phyloP scores from a whole-genome alignment of 2,113 vertebrate species.

The Xiphophorus maculatus region DNA sequence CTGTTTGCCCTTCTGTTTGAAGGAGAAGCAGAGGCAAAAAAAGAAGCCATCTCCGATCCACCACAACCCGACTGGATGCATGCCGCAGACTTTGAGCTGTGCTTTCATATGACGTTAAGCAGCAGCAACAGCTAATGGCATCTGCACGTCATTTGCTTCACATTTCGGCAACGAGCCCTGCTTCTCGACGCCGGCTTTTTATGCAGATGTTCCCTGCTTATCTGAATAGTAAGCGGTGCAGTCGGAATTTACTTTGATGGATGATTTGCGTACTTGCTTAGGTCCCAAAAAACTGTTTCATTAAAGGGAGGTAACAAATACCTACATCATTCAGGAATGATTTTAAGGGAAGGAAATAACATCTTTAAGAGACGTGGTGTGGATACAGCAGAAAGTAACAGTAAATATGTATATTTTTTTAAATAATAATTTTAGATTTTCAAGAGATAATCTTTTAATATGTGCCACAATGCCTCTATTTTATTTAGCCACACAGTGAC shows the following conservation, averaged over 20 bases:
- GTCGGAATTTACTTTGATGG: not conserved
- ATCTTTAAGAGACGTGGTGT: too few species aligned
- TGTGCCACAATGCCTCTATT: too few species aligned
- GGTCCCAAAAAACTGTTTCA: not conserved
- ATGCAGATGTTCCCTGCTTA: not conserved
- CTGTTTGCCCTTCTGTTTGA: constrained; percentile 44
- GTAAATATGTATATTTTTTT: too few species aligned
- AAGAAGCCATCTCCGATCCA: constrained; percentile 13
- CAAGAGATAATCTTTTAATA: too few species aligned
- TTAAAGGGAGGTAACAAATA: not conserved
- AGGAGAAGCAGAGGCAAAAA: constrained; percentile 18
- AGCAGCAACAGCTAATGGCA: not conserved
- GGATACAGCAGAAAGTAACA: too few species aligned
- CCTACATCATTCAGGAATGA: not conserved
- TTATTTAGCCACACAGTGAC: too few species aligned
- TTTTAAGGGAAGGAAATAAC: not conserved
- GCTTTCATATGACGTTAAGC: not conserved
- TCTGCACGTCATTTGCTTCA: constrained; percentile 3
- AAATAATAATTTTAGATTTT: too few species aligned
- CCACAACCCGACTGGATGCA: constrained; percentile 8
- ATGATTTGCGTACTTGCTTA: not conserved
- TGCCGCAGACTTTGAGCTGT: not conserved
- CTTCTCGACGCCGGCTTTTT: not conserved
- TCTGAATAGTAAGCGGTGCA: not conserved
- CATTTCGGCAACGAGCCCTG: not conserved